Evolutionary conservation across 2,888 invertebrate genomes (phyloP).

Genomic region (Dicycla oo): DNA sequence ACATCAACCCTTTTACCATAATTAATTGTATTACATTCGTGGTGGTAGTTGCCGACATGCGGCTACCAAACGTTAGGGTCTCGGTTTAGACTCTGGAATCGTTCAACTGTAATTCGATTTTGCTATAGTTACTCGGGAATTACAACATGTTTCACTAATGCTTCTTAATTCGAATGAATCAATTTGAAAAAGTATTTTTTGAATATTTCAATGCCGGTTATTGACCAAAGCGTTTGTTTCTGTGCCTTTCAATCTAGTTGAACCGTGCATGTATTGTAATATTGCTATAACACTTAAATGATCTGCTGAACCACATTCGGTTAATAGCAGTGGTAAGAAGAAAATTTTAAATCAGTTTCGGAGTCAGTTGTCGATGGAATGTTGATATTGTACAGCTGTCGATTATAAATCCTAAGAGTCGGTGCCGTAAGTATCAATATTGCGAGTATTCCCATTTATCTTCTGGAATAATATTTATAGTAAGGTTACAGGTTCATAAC

Average conservation of each 20-base stretch:
- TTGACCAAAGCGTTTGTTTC: not conserved
- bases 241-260: not conserved
- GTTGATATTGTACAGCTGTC: slow-evolving; percentile 50
- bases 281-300: not conserved
- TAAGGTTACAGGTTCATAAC: slow-evolving; percentile 33
- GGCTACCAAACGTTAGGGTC: not conserved
- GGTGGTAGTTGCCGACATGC: not conserved
- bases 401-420: slow-evolving; percentile 42
- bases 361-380: slow-evolving; percentile 43
- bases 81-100: not conserved
- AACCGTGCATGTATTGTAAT: not conserved
- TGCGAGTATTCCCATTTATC: slow-evolving; percentile 46
- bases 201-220: not conserved
- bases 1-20: slow-evolving; percentile 42
- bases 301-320: not conserved
- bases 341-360: slow-evolving; percentile 32
- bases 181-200: not conserved
- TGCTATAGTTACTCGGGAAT: not conserved
- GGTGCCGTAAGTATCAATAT: slow-evolving; percentile 50
- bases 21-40: slow-evolving; percentile 39
- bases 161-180: slow-evolving; percentile 1
- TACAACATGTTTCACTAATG: slow-evolving; percentile 8
- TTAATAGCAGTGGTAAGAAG: slow-evolving; percentile 14
- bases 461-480: slow-evolving; percentile 45
- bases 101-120: slow-evolving; percentile 1